A percentile compares a stretch with the other conserved stretches of the same genome.
Evolutionary conservation across 2,888 invertebrate genomes (phyloP).

Genomic region (Spilarctia lutea): DNA sequence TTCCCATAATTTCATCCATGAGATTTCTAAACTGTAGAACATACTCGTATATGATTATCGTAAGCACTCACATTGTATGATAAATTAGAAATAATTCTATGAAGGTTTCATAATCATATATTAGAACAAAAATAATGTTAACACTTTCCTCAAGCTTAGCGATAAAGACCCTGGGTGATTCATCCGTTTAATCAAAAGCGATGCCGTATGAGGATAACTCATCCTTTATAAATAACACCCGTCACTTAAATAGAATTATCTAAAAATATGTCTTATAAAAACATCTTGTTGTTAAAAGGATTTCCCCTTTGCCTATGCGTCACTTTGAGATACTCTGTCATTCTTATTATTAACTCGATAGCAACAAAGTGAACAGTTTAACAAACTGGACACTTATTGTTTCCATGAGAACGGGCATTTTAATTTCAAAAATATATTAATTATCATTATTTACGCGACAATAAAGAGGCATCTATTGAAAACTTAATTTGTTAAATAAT

Average conservation of each 20-base stretch:
- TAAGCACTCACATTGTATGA: not conserved
- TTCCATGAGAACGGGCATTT: not conserved
- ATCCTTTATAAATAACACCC: constrained; percentile 3
- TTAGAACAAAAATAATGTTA: not conserved
- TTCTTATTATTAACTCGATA: not conserved
- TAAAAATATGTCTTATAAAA: constrained; percentile 2
- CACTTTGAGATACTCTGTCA: not conserved
- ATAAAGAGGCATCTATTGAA: not conserved
- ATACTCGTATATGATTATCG: not conserved
- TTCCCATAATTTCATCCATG: not conserved
- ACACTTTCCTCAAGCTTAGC: not conserved
- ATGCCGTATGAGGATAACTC: constrained; percentile 2
- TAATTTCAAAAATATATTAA: too few species aligned
- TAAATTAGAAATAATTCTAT: not conserved
- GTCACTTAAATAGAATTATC: constrained; percentile 10
- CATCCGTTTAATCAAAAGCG: not conserved
- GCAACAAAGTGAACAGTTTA: not conserved
- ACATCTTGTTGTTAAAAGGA: constrained; percentile 1
- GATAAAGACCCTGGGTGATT: not conserved
- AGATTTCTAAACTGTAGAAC: not conserved
- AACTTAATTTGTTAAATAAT: not conserved
- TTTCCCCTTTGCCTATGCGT: constrained; percentile 7
- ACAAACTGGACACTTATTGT: not conserved
- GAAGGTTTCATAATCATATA: not conserved
- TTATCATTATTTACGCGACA: too few species aligned